A percentile compares a stretch with the other conserved stretches of the same genome.
Evolutionary conservation across 2,888 invertebrate genomes (phyloP).

Genomic region (Agonopterix subpropinquella): DNA sequence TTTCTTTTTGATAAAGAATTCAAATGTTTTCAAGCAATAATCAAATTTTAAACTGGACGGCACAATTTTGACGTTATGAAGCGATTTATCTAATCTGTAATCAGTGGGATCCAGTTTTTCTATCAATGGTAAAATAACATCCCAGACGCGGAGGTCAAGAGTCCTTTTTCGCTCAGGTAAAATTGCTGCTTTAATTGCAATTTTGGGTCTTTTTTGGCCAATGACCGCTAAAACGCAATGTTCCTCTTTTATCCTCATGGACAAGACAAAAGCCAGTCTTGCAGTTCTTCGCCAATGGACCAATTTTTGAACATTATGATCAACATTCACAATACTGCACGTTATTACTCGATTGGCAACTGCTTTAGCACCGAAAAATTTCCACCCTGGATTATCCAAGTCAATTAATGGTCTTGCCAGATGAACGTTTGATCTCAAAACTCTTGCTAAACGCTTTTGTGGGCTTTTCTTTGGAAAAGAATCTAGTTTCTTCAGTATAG

Average conservation of each 20-base stretch:
- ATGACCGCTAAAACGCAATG: conserved; percentile 20
- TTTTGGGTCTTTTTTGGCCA: conserved; percentile 24
- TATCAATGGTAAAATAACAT: conserved; percentile 29
- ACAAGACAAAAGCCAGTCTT: conserved; percentile 30
- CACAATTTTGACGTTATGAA: conserved; percentile 17
- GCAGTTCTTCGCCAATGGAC: conserved; percentile 29
- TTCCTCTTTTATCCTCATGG: conserved; percentile 21
- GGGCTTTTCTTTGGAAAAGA: conserved; percentile 12
- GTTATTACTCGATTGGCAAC: conserved; percentile 31
- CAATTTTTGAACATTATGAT: conserved; percentile 21
- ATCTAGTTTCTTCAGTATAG: conserved; percentile 9
- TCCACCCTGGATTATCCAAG: conserved; percentile 31
- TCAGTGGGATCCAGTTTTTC: conserved; percentile 14
- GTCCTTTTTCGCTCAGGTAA: conserved; percentile 18
- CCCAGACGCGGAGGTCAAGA: conserved; percentile 32
- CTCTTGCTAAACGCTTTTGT: conserved; percentile 19
- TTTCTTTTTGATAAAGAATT: conserved; percentile 15
- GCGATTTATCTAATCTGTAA: conserved; percentile 4
- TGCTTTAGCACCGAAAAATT: conserved; percentile 34
- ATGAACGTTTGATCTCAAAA: conserved; percentile 35
- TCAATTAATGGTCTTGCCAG: conserved; percentile 29
- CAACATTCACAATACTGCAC: conserved; percentile 23
- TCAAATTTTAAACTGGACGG: conserved; percentile 30
- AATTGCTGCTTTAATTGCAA: conserved; percentile 30
- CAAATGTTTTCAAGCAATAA: conserved; percentile 31